A percentile compares a stretch with the other conserved stretches of the same genome.
phyloP scores from a whole-genome alignment of 1,140 invertebrate species.

The Eumeta japonica region DNA sequence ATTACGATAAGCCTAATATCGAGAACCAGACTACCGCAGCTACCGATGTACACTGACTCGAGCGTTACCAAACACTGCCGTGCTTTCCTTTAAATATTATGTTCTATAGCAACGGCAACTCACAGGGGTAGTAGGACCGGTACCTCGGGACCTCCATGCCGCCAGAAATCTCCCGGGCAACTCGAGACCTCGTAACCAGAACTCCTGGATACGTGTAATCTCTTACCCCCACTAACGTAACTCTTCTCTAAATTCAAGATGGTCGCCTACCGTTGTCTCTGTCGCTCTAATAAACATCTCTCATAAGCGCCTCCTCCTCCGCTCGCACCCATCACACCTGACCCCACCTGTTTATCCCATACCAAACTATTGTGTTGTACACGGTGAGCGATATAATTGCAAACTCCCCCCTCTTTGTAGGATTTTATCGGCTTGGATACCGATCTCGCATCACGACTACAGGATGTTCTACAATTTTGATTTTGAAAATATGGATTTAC shows the following conservation, averaged over 20 bases:
- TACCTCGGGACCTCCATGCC: slow-evolving; percentile 49
- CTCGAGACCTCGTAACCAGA: slow-evolving; percentile 22
- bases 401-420: slow-evolving; percentile 24
- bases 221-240: slow-evolving; percentile 8
- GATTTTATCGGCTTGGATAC: slow-evolving; percentile 3
- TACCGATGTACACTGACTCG: no score
- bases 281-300: no score
- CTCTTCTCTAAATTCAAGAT: slow-evolving; percentile 7
- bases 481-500: neutral
- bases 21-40: no score
- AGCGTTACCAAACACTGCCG: no score
- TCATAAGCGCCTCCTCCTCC: no score
- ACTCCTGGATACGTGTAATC: slow-evolving; percentile 14
- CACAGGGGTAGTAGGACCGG: slow-evolving; percentile 47
- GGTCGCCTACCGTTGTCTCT: no score
- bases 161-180: slow-evolving; percentile 48
- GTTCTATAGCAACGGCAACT: slow-evolving; percentile 16
- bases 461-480: slow-evolving; percentile 11
- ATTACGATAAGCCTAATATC: no score
- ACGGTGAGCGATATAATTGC: slow-evolving; percentile 25
- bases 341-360: slow-evolving; percentile 34
- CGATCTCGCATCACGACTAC: slow-evolving; percentile 3
- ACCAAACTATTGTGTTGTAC: slow-evolving; percentile 18
- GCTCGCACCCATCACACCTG: slow-evolving; percentile 7
- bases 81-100: neutral